A percentile compares a stretch with the other conserved stretches of the same genome.
Evolutionary conservation across 1,140 invertebrate genomes (phyloP).

Genomic region (Doryteuthis pealeii): DNA sequence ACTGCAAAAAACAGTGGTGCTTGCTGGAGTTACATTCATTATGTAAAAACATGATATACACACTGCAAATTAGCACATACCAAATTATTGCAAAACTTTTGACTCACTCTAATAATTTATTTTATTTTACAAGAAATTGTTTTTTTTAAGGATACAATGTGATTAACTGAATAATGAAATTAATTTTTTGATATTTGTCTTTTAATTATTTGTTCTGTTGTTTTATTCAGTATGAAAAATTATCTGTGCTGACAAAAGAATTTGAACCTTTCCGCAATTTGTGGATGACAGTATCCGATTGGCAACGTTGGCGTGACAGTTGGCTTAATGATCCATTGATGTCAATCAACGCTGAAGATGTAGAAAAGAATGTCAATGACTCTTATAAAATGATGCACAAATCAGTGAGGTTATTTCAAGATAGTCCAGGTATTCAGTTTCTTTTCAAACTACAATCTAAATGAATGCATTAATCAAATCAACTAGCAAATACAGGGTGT

Average conservation of each 20-base stretch:
- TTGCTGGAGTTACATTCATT: too few species aligned
- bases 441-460: not conserved
- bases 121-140: too few species aligned
- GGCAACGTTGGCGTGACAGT: constrained; percentile 70
- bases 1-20: too few species aligned
- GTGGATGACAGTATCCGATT: constrained; percentile 78
- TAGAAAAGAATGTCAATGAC: constrained; percentile 71
- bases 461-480: too few species aligned
- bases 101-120: too few species aligned
- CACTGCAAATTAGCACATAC: too few species aligned
- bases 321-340: constrained; percentile 77
- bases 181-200: too few species aligned
- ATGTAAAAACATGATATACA: too few species aligned
- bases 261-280: constrained; percentile 78
- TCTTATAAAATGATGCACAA: constrained; percentile 72
- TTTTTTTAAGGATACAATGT: too few species aligned
- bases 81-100: too few species aligned
- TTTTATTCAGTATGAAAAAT: constrained; percentile 66
- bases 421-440: constrained; percentile 63
- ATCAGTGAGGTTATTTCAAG: constrained; percentile 68
- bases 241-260: constrained; percentile 71
- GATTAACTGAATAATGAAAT: too few species aligned
- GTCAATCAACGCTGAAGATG: constrained; percentile 69
- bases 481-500: not conserved
- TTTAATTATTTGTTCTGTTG: not conserved